These are phyloP conservation scores for Leptinotarsa rubiginosa DNA, from an alignment of 2,888 invertebrate genomes.

Conservation along the genomic window DNA sequence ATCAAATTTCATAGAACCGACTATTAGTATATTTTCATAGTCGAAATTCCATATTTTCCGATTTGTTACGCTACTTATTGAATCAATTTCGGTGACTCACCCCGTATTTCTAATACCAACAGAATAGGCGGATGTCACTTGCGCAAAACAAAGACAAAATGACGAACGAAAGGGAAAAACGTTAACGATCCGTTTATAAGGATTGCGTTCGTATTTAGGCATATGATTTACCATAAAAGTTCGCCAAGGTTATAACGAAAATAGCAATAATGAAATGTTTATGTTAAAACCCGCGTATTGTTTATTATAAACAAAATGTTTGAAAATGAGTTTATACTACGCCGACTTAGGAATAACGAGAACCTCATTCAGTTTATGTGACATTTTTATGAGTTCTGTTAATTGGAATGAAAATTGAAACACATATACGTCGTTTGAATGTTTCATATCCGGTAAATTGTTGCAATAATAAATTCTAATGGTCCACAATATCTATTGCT, in stretches of 20 bases:
- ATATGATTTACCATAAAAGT: constrained; percentile 43
- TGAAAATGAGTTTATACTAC: constrained; percentile 21
- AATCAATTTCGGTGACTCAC: not conserved
- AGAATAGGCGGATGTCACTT: constrained; percentile 24
- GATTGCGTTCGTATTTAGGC: constrained; percentile 41
- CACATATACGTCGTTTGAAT: not conserved
- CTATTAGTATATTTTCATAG: not conserved
- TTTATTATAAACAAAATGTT: constrained; percentile 45
- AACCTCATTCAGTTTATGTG: constrained; percentile 32
- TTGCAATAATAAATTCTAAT: not conserved
- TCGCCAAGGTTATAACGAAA: constrained; percentile 43
- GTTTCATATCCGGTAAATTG: constrained; percentile 10
- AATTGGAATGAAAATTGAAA: constrained; percentile 22
- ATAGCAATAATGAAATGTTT: constrained; percentile 45
- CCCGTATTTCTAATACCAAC: constrained; percentile 8
- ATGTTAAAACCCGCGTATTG: constrained; percentile 41
- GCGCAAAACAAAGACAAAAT: constrained; percentile 31
- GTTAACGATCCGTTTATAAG: constrained; percentile 42
- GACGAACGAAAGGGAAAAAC: constrained; percentile 34
- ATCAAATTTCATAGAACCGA: no score
- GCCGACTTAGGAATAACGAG: constrained; percentile 3
- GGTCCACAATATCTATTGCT: not conserved
- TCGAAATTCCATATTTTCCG: not conserved
- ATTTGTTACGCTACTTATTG: not conserved
- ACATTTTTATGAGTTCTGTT: constrained; percentile 31